Conservation (phyloP, 2,888 invertebrate species). For the Apodemia hepburni region DNA sequence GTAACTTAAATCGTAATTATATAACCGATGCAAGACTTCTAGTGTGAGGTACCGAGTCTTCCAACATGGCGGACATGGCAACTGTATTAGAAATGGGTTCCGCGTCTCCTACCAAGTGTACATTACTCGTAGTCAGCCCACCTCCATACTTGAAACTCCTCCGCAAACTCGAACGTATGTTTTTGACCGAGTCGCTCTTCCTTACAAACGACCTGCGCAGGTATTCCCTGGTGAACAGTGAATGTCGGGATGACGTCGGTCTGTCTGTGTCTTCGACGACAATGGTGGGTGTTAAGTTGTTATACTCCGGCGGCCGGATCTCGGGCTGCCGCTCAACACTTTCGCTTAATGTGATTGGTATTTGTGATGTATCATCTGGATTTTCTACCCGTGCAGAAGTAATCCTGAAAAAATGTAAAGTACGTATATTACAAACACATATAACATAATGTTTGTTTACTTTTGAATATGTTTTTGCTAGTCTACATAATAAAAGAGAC, state of each 20-base stretch:
- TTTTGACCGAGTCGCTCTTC: constrained; percentile 65
- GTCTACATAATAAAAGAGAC: too few relatives aligned
- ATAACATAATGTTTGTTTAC: too few relatives aligned
- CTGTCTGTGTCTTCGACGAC: constrained; percentile 56
- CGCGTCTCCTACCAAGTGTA: constrained; percentile 80
- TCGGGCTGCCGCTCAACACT: constrained; percentile 53
- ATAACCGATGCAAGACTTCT: constrained; percentile 63
- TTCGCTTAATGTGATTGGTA: constrained; percentile 67
- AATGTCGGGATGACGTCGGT: constrained; percentile 47
- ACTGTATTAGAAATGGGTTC: constrained; percentile 80
- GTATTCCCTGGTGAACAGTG: constrained; percentile 57
- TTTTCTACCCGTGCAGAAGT: constrained; percentile 51
- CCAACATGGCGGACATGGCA: constrained; percentile 65
- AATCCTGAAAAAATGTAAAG: constrained; percentile 43
- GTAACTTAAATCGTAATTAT: constrained; percentile 35
- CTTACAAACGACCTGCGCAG: constrained; percentile 62
- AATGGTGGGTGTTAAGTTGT: constrained; percentile 45
- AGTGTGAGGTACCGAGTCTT: constrained; percentile 46
- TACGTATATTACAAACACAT: background rate
- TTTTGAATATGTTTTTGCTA: too few relatives aligned
- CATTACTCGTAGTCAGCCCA: constrained; percentile 72
- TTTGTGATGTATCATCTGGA: constrained; percentile 52
- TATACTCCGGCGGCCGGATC: constrained; percentile 47
- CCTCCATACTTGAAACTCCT: constrained; percentile 68
- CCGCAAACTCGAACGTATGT: constrained; percentile 63